phyloP scores from a whole-genome alignment of 2,888 invertebrate genomes.

The Meandrusa payeni region DNA sequence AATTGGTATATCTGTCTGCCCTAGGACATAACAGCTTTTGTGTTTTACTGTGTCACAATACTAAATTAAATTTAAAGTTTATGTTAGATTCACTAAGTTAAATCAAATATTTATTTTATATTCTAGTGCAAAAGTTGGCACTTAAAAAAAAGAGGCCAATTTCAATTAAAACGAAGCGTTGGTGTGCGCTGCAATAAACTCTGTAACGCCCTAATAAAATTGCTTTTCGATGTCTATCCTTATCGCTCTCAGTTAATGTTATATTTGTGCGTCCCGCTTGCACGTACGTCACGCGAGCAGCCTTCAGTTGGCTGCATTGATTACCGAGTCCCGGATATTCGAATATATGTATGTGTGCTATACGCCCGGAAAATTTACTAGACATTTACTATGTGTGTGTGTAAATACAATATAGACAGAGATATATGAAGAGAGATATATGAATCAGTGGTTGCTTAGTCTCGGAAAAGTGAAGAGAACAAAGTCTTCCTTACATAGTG shows the following conservation, averaged over 20 bases:
- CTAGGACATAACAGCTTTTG: too few relatives aligned
- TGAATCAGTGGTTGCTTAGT: too few relatives aligned
- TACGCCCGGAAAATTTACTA: slow-evolving; percentile 1
- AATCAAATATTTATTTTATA: neutral
- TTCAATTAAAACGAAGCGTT: slow-evolving; percentile 22
- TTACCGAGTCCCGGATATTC: slow-evolving; percentile 22
- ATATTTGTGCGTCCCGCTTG: slow-evolving; percentile 16
- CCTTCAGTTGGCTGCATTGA: slow-evolving; percentile 25
- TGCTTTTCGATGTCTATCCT: slow-evolving; percentile 4
- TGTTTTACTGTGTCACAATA: too few relatives aligned
- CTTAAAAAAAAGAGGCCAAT: slow-evolving; percentile 17
- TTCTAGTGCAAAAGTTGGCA: slow-evolving; percentile 5
- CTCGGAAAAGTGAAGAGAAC: too few relatives aligned
- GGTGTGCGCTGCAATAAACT: slow-evolving; percentile 22
- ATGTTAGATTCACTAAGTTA: too few relatives aligned
- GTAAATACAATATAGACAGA: slow-evolving; percentile 2
- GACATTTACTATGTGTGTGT: slow-evolving; percentile 4
- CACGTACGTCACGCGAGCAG: slow-evolving; percentile 23
- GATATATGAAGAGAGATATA: too few relatives aligned
- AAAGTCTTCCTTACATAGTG: too few relatives aligned
- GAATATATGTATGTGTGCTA: slow-evolving; percentile 2
- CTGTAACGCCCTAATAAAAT: slow-evolving; percentile 21
- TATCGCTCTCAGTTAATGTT: neutral
- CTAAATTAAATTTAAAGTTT: too few relatives aligned
- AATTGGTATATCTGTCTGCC: too few relatives aligned